phyloP scores from a whole-genome alignment of 1,140 invertebrate species.

The Antheraea mylitta region DNA sequence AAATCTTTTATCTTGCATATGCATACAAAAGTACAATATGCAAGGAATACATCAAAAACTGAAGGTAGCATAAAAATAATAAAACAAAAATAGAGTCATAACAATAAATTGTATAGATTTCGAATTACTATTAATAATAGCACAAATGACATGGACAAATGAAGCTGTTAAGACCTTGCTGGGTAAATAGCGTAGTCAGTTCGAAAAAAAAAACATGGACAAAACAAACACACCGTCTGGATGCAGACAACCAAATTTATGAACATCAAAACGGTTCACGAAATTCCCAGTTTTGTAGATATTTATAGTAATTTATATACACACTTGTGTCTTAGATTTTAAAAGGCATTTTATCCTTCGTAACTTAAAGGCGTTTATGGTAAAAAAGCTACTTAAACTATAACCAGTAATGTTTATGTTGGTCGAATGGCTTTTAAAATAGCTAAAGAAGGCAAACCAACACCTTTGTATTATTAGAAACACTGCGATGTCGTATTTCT shows the following conservation, averaged over 20 bases:
- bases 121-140: too few species aligned
- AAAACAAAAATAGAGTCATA: too few species aligned
- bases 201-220: too few species aligned
- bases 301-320: not conserved
- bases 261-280: not conserved
- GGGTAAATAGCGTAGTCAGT: too few species aligned
- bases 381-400: not conserved
- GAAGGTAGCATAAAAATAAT: too few species aligned
- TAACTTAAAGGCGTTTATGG: not conserved
- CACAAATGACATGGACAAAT: not conserved
- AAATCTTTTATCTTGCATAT: too few species aligned
- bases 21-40: too few species aligned
- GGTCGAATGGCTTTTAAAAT: not conserved
- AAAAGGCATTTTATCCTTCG: not conserved
- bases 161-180: too few species aligned
- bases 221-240: not conserved
- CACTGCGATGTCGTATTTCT: not conserved
- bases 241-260: not conserved
- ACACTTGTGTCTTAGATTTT: not conserved
- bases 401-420: not conserved
- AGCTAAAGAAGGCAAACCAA: not conserved
- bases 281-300: not conserved
- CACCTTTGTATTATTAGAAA: not conserved
- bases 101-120: too few species aligned
- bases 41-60: too few species aligned